Base-by-base conservation (phyloP, 2,797 vertebrate species). In the Labeo calbasu region DNA sequence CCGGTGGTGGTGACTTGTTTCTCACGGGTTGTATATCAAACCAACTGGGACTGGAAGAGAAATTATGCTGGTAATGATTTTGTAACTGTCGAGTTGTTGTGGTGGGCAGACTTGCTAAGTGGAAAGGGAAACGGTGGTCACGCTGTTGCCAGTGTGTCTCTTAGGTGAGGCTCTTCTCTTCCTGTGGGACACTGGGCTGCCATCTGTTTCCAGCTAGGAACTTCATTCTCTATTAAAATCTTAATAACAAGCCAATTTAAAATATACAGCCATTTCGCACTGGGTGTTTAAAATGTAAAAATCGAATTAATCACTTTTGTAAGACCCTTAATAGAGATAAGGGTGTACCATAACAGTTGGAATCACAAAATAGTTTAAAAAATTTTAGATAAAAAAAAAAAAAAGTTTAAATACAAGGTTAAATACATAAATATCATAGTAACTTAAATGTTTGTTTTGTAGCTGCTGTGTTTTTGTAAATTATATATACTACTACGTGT, bases 191-290 rank as follows among this genome's bases (percentile, higher is more conserved):
- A 51, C 57, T 65, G 69, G 40, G 81, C 76, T 79, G 76, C 85
- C 85, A 86, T 86, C 81, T 86, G 81, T 32, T 83, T 68, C 68
- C 76, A 73, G 57, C 59, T 25, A 32, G 66, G 48, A 71, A 61
- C 55, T 71, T 73, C 57, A 66, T 46, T 11, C 66, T 79, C 75
- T 46, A 23, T 82, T 82, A 72, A 61, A 79, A 63, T 43, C 43
- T 28, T 70, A 66, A 53, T 78, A 72, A 73, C 65, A 79, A 5
- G 17, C 32, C 71, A 57, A 55, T 83, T 77, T 46, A 66, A 82
- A 65, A 51, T 21, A n/a, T 51, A 32, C 57, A 40, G 65, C 57
- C 13, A 14, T 51, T 77, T 23, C 59, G n/a, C 5, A 57, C n/a
- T 46, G 15, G 69, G 19, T 63, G 40, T 25, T 63, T 79, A 65